These are phyloP conservation scores for Eurystomus glaucurus DNA, from an alignment of 2,797 vertebrate genomes.

Conservation along the genomic window DNA sequence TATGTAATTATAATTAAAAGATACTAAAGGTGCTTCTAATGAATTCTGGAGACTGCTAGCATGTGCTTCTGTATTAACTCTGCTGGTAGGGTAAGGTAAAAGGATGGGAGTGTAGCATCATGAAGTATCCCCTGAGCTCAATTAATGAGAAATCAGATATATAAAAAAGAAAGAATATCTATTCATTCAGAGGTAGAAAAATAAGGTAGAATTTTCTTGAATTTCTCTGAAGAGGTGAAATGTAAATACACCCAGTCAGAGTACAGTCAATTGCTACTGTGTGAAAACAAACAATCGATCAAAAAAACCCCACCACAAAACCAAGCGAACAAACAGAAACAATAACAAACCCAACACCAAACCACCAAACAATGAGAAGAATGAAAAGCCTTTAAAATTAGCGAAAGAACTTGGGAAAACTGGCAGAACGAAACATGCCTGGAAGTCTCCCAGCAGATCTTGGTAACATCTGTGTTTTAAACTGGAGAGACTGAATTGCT, in stretches of 20 bases:
- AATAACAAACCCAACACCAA: neutral
- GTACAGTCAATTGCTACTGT: neutral
- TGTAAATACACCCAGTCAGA: neutral
- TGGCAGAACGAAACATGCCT: neutral
- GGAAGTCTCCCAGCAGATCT: conserved; percentile 11
- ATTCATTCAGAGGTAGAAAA: neutral
- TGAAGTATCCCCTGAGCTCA: neutral
- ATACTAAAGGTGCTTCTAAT: neutral
- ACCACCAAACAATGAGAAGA: neutral
- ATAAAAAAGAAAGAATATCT: neutral
- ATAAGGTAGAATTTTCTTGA: neutral
- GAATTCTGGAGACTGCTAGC: neutral
- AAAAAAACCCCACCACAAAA: neutral
- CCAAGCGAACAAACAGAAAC: neutral
- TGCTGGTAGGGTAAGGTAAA: neutral
- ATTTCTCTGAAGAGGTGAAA: neutral
- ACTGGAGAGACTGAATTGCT: neutral
- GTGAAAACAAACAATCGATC: neutral
- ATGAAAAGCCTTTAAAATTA: neutral
- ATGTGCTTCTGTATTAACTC: neutral
- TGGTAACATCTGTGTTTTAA: conserved; percentile 10
- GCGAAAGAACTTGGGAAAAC: neutral
- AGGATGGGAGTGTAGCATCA: neutral
- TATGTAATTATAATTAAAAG: neutral
- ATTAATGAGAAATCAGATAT: neutral